Conservation (phyloP, 1,140 invertebrate genomes). For the Drosophila tani region DNA sequence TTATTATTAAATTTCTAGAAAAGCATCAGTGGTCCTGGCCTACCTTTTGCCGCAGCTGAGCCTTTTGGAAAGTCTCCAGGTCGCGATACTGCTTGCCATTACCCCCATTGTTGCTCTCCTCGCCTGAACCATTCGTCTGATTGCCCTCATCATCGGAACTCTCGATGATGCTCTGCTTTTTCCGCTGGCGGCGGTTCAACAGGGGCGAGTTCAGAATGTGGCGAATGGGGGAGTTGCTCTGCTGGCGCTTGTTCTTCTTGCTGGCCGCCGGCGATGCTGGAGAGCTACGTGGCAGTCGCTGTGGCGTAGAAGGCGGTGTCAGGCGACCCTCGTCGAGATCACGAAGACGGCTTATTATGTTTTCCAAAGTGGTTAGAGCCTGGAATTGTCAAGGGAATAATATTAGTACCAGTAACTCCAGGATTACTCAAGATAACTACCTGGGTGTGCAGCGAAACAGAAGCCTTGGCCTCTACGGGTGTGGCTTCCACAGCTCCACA, state of each 20-base stretch:
- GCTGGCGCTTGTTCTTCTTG: slow-evolving; percentile 90
- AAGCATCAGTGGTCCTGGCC: background rate
- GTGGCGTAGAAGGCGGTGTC: slow-evolving; percentile 86
- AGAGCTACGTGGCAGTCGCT: slow-evolving; percentile 89
- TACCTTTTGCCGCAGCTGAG: slow-evolving; percentile 96
- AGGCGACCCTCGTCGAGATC: slow-evolving; percentile 85
- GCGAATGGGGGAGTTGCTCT: slow-evolving; percentile 92
- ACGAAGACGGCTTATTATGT: slow-evolving; percentile 86
- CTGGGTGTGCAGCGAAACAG: slow-evolving; percentile 86
- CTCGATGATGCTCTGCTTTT: slow-evolving; percentile 90
- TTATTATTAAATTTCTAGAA: background rate
- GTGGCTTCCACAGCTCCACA: slow-evolving; percentile 76
- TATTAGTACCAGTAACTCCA: background rate
- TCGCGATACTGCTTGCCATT: slow-evolving; percentile 92
- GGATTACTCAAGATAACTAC: slow-evolving; percentile 27
- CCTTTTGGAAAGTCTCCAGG: slow-evolving; percentile 97
- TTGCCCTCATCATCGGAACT: slow-evolving; percentile 94
- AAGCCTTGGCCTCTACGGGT: slow-evolving; percentile 80
- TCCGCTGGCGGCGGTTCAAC: slow-evolving; percentile 90
- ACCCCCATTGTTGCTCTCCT: slow-evolving; percentile 58
- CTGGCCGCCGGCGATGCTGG: slow-evolving; percentile 90
- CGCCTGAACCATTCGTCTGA: slow-evolving; percentile 86
- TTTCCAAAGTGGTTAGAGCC: slow-evolving; percentile 86
- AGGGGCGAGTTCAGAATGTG: slow-evolving; percentile 93
- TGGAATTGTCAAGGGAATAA: slow-evolving; percentile 2